Conservation (phyloP, 2,888 invertebrate species). For the Neoitamus cyanurus region DNA sequence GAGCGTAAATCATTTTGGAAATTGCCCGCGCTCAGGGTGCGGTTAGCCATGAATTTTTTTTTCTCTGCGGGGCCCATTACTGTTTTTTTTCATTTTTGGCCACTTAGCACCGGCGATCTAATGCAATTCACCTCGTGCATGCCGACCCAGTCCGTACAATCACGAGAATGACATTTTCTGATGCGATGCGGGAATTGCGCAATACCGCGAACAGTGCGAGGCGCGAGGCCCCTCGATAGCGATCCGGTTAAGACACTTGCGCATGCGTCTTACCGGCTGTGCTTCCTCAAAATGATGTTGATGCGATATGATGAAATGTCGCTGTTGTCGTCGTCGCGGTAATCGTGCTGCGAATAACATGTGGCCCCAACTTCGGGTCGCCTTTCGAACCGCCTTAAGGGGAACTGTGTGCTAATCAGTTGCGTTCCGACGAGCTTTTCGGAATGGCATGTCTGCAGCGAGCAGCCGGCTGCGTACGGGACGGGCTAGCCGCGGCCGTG, state of each 20-base stretch:
- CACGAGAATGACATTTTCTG: not conserved
- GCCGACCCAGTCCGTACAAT: not conserved
- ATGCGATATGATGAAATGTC: not conserved
- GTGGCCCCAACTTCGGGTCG: not conserved
- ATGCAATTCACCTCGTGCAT: not conserved
- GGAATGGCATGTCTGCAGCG: too few relatives aligned
- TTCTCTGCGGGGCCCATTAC: not conserved
- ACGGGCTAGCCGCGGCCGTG: not conserved
- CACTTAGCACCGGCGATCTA: not conserved
- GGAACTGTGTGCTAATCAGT: not conserved
- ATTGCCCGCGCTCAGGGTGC: not conserved
- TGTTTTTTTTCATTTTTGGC: not conserved
- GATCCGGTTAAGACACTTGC: not conserved
- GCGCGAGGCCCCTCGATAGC: not conserved
- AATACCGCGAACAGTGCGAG: not conserved
- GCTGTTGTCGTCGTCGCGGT: not conserved
- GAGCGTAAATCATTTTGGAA: not conserved
- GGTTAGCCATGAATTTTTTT: not conserved
- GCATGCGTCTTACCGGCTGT: not conserved
- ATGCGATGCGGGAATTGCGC: not conserved
- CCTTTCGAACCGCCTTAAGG: conserved; percentile 1
- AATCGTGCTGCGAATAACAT: not conserved
- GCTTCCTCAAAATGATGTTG: not conserved
- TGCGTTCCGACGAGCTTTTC: not conserved
- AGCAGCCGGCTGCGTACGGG: not conserved